Percentiles rank a stretch among this genome's conserved stretches.
phyloP scores from a whole-genome alignment of 2,113 vertebrate genomes.

The Ptilonorhynchus violaceus region DNA sequence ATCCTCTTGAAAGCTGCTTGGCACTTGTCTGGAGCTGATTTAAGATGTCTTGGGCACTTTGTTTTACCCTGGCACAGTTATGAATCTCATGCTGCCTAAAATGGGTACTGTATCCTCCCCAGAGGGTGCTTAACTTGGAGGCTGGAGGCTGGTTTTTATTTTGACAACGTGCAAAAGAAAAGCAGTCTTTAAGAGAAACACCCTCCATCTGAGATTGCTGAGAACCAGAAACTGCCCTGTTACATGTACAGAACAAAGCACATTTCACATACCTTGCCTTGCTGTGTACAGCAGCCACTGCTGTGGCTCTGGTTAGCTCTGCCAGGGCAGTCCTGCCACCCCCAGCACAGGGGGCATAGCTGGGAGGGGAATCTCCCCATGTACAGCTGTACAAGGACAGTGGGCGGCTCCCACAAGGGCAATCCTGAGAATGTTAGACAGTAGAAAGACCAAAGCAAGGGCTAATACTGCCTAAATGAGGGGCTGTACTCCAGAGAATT shows the following conservation, averaged over 20 bases:
- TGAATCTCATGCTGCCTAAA: constrained; percentile 3
- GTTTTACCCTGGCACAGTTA: constrained; percentile 24
- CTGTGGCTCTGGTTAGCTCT: neutral
- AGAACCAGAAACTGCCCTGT: neutral
- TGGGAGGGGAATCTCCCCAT: neutral
- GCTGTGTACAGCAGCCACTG: neutral
- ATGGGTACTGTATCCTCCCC: neutral
- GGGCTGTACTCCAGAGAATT: neutral
- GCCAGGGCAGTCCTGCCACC: neutral
- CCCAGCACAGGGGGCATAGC: neutral
- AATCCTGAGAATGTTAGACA: neutral
- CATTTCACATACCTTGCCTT: neutral
- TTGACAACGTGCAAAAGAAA: neutral
- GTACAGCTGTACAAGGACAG: neutral
- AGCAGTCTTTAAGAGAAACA: neutral
- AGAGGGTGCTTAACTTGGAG: neutral
- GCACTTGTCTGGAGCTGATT: constrained; percentile 37
- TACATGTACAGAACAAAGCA: neutral
- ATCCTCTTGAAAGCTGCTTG: constrained; percentile 47
- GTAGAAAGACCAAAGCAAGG: neutral
- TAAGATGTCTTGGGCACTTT: constrained; percentile 47
- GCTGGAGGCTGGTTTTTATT: neutral
- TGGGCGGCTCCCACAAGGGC: neutral
- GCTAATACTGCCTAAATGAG: neutral
- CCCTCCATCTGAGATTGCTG: neutral